Conservation (phyloP, 2,113 vertebrate genomes). For the Beaufortia kweichowensis region DNA sequence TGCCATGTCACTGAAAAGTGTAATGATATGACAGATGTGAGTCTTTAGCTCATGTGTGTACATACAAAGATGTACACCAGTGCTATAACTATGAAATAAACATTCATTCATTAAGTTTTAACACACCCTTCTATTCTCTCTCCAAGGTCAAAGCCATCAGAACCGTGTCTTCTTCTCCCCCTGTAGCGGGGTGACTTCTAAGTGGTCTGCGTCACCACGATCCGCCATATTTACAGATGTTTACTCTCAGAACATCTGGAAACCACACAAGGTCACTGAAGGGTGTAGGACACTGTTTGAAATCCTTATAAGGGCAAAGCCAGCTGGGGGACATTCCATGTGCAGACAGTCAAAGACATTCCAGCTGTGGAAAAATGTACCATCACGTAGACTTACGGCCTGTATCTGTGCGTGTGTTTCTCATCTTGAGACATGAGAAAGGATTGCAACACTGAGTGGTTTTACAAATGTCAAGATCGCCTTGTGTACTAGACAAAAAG, state of each 20-base stretch:
- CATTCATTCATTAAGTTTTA: not conserved
- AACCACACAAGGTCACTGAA: constrained; percentile 61
- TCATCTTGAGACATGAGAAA: constrained; percentile 16
- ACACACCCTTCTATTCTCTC: not conserved
- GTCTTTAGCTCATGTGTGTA: too few species aligned
- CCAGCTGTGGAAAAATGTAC: constrained; percentile 8
- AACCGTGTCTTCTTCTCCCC: not conserved
- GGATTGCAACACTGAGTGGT: constrained; percentile 26
- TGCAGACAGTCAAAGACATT: constrained; percentile 24
- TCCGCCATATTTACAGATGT: constrained; percentile 65
- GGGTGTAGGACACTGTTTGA: constrained; percentile 64
- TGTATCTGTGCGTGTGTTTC: constrained; percentile 1
- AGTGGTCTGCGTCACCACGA: constrained; percentile 37
- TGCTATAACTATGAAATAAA: too few species aligned
- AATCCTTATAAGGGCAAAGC: constrained; percentile 46
- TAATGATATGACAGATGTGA: too few species aligned
- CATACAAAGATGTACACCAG: too few species aligned
- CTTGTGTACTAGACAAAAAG: not conserved
- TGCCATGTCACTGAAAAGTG: too few species aligned
- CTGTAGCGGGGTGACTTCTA: not conserved
- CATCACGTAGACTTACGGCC: not conserved
- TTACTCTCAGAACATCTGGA: constrained; percentile 71
- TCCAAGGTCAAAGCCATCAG: not conserved
- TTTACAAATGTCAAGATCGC: constrained; percentile 16
- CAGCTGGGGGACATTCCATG: constrained; percentile 34